These are phyloP conservation scores for Amaurobius ferox DNA, from an alignment of 2,888 invertebrate species.

Conservation along the genomic window DNA sequence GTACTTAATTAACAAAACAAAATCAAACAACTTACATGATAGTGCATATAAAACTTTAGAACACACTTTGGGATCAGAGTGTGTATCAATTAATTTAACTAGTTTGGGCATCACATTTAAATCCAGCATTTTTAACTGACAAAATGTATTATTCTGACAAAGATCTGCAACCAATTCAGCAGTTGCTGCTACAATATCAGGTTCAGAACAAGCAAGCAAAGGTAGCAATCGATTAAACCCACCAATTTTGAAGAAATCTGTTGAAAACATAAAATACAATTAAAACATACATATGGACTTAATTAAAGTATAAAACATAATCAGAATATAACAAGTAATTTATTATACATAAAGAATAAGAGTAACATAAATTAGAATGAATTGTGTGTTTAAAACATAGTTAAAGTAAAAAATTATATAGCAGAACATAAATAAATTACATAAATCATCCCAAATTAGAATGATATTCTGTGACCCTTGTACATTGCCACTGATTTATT, in stretches of 20 bases:
- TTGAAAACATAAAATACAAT: conserved; percentile 50
- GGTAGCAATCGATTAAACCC: conserved; percentile 86
- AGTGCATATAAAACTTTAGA: conserved; percentile 87
- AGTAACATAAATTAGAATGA: too few relatives aligned
- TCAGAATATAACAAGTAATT: too few relatives aligned
- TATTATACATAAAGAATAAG: too few relatives aligned
- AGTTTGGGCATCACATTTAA: conserved; percentile 83
- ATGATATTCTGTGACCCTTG: too few relatives aligned
- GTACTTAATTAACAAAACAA: too few relatives aligned
- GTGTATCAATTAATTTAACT: conserved; percentile 81
- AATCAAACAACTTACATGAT: conserved; percentile 84
- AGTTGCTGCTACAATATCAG: conserved; percentile 82
- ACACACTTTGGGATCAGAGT: conserved; percentile 81
- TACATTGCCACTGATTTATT: too few relatives aligned
- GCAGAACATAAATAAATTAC: too few relatives aligned
- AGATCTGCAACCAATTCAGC: conserved; percentile 86
- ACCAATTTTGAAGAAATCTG: conserved; percentile 90
- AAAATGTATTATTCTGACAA: conserved; percentile 90
- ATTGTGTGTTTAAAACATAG: too few relatives aligned
- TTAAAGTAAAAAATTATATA: too few relatives aligned
- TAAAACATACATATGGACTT: neutral
- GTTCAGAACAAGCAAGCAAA: conserved; percentile 82
- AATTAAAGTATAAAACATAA: neutral
- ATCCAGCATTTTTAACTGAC: conserved; percentile 85
- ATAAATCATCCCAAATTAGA: too few relatives aligned